Evolutionary conservation across 2,888 invertebrate species (phyloP).

Genomic region (Nowickia ferox): DNA sequence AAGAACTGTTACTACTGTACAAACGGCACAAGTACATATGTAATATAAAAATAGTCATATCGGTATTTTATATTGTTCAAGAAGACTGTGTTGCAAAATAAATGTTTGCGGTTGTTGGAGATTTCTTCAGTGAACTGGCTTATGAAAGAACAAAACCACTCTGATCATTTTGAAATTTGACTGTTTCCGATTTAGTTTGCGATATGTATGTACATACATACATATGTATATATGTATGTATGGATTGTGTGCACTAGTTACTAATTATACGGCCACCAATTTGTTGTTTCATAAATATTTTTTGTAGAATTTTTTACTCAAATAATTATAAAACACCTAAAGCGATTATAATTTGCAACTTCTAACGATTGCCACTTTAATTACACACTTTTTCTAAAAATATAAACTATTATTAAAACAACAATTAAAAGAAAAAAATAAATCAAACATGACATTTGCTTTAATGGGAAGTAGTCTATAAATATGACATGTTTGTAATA

Average conservation of each 20-base stretch:
- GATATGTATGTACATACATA: too few species aligned
- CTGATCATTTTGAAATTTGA: too few species aligned
- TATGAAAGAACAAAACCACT: too few species aligned
- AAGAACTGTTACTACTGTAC: too few species aligned
- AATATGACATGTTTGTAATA: conserved; percentile 44
- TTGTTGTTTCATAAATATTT: not conserved
- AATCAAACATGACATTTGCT: conserved; percentile 29
- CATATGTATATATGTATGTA: too few species aligned
- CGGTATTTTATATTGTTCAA: too few species aligned
- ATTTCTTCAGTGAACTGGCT: too few species aligned
- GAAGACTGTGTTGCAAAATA: too few species aligned
- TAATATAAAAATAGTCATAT: too few species aligned
- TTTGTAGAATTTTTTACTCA: conserved; percentile 9
- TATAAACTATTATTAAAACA: conserved; percentile 23
- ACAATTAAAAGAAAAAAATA: conserved; percentile 25
- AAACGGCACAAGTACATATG: too few species aligned
- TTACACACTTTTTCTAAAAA: conserved; percentile 34
- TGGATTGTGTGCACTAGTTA: not conserved
- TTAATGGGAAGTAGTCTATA: conserved; percentile 51
- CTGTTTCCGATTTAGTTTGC: too few species aligned
- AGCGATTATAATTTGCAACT: conserved; percentile 44
- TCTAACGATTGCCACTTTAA: conserved; percentile 50
- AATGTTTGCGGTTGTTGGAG: too few species aligned
- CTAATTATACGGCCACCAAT: not conserved
- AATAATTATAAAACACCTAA: conserved; percentile 44